Conservation (phyloP, 2,888 invertebrate species). For the Tipula vernalis region DNA sequence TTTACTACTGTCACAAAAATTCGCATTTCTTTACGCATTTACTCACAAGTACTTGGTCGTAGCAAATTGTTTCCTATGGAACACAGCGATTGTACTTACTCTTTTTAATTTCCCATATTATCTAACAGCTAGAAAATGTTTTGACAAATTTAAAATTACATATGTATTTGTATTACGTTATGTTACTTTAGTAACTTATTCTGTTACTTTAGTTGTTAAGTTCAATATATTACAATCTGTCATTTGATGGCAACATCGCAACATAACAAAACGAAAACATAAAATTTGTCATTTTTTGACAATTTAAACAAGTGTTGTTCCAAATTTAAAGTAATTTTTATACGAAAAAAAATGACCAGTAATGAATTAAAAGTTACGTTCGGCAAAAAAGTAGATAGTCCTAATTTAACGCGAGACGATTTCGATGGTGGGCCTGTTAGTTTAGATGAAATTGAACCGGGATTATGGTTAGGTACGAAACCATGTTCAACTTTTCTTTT, state of each 20-base stretch:
- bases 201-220: no score
- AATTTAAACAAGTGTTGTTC: background rate
- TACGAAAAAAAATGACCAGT: background rate
- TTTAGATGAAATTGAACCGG: conserved; percentile 32
- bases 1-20: no score
- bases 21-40: no score
- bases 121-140: no score
- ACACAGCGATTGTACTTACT: no score
- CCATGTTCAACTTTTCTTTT: conserved; percentile 11
- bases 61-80: no score
- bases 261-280: background rate
- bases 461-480: conserved; percentile 29
- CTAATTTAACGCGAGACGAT: conserved; percentile 28
- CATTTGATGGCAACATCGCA: background rate
- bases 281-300: background rate
- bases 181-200: no score
- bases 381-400: conserved; percentile 17
- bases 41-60: no score
- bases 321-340: background rate
- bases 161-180: no score
- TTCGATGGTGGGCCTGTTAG: conserved; percentile 35
- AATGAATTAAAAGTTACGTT: background rate
- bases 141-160: no score
- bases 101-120: no score
- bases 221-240: background rate